Evolutionary conservation across 92 coral and sea anemone species (phyloP), one percentile per base, ranked within the genome.

Genomic region (Anthopleura xanthogrammica): DNA sequence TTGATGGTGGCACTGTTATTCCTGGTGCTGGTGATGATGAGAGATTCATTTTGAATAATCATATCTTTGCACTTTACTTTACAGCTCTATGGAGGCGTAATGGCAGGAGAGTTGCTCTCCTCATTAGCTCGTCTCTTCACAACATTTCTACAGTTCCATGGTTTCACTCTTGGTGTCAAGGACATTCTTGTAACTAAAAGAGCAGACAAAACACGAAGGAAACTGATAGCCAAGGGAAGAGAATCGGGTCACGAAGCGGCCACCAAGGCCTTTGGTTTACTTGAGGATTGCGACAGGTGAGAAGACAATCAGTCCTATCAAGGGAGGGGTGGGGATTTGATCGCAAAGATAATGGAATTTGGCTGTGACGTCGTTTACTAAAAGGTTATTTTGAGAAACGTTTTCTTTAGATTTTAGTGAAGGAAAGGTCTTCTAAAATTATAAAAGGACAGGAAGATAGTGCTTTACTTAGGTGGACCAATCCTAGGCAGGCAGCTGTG

Each of bases 101-200:
- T 95, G 82, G 89, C 97, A 12, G 94, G 98, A 10, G 91, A 93
- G 52, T 89, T 95, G 10, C 91, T 95, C 42, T 89, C 98, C 4
- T 78, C 98, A n/a, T 89, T 95, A 41, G 97, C 97, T 74, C 89
- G 98, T 55, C 90, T 95, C 13, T 95, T 95, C 85, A 95, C 98
- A 13, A 83, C 92, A 16, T 95, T 95, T 75, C 89, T 95, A 17
- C 98, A 95, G 84, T 83, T 93, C 75, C 93, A 89, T 60, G 98
- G 98, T 41, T 95, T 95, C 83, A 89, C 92, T 23, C 95, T 95
- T 17, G 97, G 98, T 60, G 98, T 95, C 12, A 97, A 95, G 78
- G 98, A 95, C 79, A 95, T 95, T 76, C 83, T 95, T 46, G 93
- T 95, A 10, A 89, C 87, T 13, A 83, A 82, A 77, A 85, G 89